These are phyloP conservation scores for Neodiprion fabricii DNA, from an alignment of 1,140 invertebrate genomes.

Conservation along the genomic window DNA sequence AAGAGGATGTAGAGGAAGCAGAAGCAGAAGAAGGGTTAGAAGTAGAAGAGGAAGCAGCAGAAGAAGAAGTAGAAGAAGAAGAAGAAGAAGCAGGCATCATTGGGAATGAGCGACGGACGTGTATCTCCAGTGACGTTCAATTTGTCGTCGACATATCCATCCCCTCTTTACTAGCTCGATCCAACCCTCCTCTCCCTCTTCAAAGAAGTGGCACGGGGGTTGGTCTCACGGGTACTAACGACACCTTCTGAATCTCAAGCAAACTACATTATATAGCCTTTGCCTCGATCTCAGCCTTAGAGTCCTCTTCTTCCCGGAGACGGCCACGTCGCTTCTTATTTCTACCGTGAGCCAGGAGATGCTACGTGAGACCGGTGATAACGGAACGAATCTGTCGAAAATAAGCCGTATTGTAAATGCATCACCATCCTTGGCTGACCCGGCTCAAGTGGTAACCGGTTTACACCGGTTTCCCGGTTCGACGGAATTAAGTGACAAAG, in stretches of 20 bases:
- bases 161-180: no score
- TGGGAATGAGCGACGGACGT: neutral
- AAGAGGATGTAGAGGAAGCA: no score
- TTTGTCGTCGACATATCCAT: neutral
- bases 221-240: constrained; percentile 11
- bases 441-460: no score
- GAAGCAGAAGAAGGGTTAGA: neutral
- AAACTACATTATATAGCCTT: neutral
- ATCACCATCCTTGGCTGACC: neutral
- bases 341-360: neutral
- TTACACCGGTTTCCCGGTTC: no score
- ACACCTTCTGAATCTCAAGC: constrained; percentile 14
- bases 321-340: neutral
- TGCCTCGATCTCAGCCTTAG: neutral
- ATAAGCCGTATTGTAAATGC: neutral
- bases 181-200: no score
- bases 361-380: neutral
- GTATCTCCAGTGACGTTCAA: neutral
- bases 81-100: constrained; percentile 5
- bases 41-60: constrained; percentile 28
- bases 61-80: constrained; percentile 11
- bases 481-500: no score
- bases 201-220: neutral
- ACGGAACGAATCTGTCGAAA: neutral
- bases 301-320: neutral